phyloP scores from a whole-genome alignment of 1,140 invertebrate genomes.

The Panonychus citri region DNA sequence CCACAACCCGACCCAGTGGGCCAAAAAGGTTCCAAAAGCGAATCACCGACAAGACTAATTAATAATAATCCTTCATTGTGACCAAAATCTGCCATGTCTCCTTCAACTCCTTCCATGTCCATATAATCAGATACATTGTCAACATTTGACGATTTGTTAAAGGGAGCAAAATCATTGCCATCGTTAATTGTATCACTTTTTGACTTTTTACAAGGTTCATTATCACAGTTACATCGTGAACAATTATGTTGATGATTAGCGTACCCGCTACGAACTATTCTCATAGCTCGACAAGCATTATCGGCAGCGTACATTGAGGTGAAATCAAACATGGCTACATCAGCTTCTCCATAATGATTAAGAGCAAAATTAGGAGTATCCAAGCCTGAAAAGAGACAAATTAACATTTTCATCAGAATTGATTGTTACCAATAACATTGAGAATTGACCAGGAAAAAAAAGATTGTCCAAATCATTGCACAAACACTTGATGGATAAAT shows the following conservation, averaged over 20 bases:
- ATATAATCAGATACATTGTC: not conserved
- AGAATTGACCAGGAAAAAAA: too few relatives aligned
- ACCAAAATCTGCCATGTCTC: not conserved
- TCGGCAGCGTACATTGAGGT: slow-evolving; percentile 95
- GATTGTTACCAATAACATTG: not conserved
- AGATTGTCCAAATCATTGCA: too few relatives aligned
- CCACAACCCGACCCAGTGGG: slow-evolving; percentile 93
- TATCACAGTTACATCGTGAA: not conserved
- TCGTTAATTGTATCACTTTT: not conserved
- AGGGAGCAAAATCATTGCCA: not conserved
- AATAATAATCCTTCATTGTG: not conserved
- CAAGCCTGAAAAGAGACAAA: slow-evolving; percentile 1
- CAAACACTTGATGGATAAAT: too few relatives aligned
- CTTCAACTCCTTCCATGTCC: not conserved
- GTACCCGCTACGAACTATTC: not conserved
- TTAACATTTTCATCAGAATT: not conserved
- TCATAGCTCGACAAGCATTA: slow-evolving; percentile 57
- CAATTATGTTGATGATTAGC: not conserved
- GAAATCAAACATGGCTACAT: slow-evolving; percentile 99
- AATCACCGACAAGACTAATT: slow-evolving; percentile 9
- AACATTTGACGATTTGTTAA: not conserved
- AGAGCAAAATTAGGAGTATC: slow-evolving; percentile 68
- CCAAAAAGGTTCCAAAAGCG: slow-evolving; percentile 43
- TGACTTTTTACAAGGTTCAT: not conserved
- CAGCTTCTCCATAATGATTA: slow-evolving; percentile 90